Base-by-base conservation (phyloP, 2,888 invertebrate species). In the Drosophila ustulata region DNA sequence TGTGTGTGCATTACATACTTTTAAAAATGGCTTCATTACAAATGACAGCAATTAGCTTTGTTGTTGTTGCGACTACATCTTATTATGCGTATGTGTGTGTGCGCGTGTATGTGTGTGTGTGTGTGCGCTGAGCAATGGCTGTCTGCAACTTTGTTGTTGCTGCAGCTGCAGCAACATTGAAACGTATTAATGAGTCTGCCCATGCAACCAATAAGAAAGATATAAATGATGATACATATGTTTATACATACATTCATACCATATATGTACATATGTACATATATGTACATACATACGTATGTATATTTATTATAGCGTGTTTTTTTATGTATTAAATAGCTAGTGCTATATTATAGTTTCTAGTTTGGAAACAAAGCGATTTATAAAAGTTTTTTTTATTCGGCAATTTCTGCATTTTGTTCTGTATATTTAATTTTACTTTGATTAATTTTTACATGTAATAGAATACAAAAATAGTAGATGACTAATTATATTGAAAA, bases 1-100 rank as follows among this genome's bases (percentile, higher is more conserved):
- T 61, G 49, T 23, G 8, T n/a, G 8, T 61, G 52, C 23, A 43
- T 55, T 70, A 46, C 32, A 39, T 67, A 39, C 78, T 67, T 75
- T 82, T 75, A 69, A 78, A 82, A 82, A 82, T 82, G 82, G 82
- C 82, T 82, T 76, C 82, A 76, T 80, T 77, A 72, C 78, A 78
- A 75, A 75, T 75, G 68, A 76, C 66, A 75, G 62, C 65, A 71
- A 65, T 76, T 70, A 66, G 53, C 41, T 39, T 64, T 58, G 49
- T 34, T 64, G 56, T 37, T 34, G 37, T 37, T 37, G 30, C 30
- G 30, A 37, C 37, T 39, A 59, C 61, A 56, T 61, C 56, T 70
- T 65, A 65, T 75, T 45, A 61, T 61, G 50, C 59, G 11, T 51
- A 13, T 9, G 25, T 28, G 0, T 47, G 6, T n/a, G 41, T 26